Evolutionary conservation across 2,797 vertebrate genomes (phyloP).

Genomic region (Xenentodon cancila): DNA sequence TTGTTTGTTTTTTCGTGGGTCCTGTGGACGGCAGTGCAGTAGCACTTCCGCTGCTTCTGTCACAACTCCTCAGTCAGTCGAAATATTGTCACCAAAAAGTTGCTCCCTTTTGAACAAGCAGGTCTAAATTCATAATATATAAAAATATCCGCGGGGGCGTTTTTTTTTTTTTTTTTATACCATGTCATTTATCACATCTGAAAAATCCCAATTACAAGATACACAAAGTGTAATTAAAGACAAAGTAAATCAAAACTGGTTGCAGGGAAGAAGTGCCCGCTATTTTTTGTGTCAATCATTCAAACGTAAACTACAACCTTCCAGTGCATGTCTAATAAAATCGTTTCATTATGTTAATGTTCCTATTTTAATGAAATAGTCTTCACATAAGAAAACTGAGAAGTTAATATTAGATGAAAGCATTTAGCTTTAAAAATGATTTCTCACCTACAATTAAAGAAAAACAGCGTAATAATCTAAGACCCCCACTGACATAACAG

Average conservation of each 20-base stretch:
- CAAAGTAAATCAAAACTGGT: constrained; percentile 60
- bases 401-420: constrained; percentile 34
- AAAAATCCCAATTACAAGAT: constrained; percentile 71
- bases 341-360: background rate
- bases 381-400: background rate
- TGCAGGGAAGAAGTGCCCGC: constrained; percentile 37
- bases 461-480: too few species aligned
- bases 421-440: constrained; percentile 23
- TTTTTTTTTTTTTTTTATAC: constrained; percentile 30
- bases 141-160: constrained; percentile 65
- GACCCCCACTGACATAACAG: too few species aligned
- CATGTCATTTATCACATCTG: constrained; percentile 43
- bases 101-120: constrained; percentile 28
- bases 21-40: background rate
- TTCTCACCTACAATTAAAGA: too few species aligned
- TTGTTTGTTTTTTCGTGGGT: constrained; percentile 10
- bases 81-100: constrained; percentile 6
- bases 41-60: background rate
- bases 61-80: background rate
- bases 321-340: constrained; percentile 57
- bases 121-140: constrained; percentile 28
- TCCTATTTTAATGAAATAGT: constrained; percentile 1
- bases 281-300: constrained; percentile 25
- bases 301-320: constrained; percentile 37
- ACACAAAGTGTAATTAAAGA: constrained; percentile 65